Percentiles rank a stretch among this genome's conserved stretches.
Conservation (phyloP, 2,888 invertebrate species). For the Dryococelus australis region DNA sequence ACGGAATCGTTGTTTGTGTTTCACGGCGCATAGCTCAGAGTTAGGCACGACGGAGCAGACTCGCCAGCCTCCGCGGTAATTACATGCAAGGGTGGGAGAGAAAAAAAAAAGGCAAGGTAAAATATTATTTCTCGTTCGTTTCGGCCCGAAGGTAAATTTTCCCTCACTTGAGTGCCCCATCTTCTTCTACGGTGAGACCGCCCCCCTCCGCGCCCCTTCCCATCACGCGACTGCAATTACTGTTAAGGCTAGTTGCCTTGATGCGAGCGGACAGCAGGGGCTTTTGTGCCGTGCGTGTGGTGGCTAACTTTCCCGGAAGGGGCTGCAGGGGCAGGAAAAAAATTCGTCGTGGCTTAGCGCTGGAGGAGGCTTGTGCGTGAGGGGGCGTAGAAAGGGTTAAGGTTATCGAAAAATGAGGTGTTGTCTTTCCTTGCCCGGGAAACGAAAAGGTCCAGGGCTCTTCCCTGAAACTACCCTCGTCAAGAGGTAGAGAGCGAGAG, state of each 20-base stretch:
- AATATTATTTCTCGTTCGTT: conserved; percentile 16
- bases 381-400: conserved; percentile 32
- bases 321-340: neutral
- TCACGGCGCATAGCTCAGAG: neutral
- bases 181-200: neutral
- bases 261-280: conserved; percentile 1
- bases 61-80: neutral
- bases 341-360: neutral
- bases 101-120: neutral
- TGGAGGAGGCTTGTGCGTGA: neutral
- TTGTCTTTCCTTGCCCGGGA: conserved; percentile 35
- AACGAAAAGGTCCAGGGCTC: neutral
- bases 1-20: neutral
- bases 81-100: neutral
- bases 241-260: conserved; percentile 3
- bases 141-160: neutral
- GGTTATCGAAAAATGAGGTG: conserved; percentile 40
- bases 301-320: neutral
- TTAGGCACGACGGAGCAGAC: neutral
- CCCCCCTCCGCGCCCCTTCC: too few relatives aligned
- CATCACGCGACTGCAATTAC: neutral
- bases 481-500: neutral
- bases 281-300: neutral
- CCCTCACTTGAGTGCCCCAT: neutral
- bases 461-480: neutral